Base-by-base conservation (phyloP, 2,797 vertebrate genomes). In the Pterois miles region DNA sequence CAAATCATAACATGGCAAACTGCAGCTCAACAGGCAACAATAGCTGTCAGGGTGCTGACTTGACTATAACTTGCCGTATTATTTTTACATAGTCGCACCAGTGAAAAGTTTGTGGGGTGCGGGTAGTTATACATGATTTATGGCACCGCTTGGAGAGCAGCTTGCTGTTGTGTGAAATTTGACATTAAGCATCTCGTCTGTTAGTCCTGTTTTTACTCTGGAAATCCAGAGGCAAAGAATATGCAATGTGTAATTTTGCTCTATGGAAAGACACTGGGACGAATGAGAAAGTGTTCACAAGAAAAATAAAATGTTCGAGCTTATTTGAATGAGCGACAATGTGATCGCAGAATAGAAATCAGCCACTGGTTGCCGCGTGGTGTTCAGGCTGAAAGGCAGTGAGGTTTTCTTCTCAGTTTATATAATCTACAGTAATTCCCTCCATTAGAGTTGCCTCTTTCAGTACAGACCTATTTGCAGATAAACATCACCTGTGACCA, bases 141-240 rank as follows among this genome's bases (percentile, higher is more conserved):
- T 87, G 85, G 79, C 73, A 12, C 80, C 62, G 90, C 89, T 89
- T 82, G 56, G 73, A 90, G 89, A 88, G 86, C 85, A 87, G 89
- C 88, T 91, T 89, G 91, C 91, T 89, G 86, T 89, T 89, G 89
- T 93, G 91, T 94, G 90, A 94, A 94, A 94, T 94, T 87, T 93
- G 86, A 93, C 91, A 91, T 94, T 92, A 91, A 86, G 83, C 83
- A 89, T 93, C 79, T 93, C 93, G 94, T 90, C 87, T 91, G 86
- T 89, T 90, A 89, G 86, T 87, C 85, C 80, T 84, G 71, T 77
- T 85, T 85, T 84, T 83, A 70, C 62, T 89, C 84, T 81, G 8
- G 46, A 80, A 90, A 94, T 90, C 89, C 91, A 91, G 85, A 82
- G 91, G 91, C 90, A 93, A 86, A 74, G 75, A 90, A 85, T 91